A percentile compares a stretch with the other conserved stretches of the same genome.
phyloP scores from a whole-genome alignment of 2,797 vertebrate species.

The Capromys pilorides region DNA sequence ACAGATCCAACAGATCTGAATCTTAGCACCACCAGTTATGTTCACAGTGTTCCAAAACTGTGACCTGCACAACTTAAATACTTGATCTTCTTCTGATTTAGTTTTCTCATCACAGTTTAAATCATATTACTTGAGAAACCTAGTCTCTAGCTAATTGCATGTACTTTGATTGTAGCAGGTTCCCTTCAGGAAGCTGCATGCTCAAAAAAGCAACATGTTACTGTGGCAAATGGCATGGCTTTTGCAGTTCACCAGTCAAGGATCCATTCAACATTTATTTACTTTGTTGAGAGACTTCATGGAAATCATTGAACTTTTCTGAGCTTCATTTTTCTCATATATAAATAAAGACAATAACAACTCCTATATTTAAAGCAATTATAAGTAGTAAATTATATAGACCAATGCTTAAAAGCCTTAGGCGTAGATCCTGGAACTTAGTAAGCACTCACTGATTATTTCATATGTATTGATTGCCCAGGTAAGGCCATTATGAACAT shows the following conservation, averaged over 20 bases:
- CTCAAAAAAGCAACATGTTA: background rate
- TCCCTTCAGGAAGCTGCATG: background rate
- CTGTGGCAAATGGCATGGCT: background rate
- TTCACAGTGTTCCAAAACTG: background rate
- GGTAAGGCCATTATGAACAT: slow-evolving; percentile 6
- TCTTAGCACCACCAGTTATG: background rate
- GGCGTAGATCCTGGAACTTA: background rate
- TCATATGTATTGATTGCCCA: background rate
- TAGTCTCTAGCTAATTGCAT: background rate
- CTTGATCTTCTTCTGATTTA: background rate
- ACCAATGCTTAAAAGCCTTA: slow-evolving; percentile 4
- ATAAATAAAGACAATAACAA: background rate
- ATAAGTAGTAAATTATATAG: slow-evolving; percentile 19
- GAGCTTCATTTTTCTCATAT: slow-evolving; percentile 17
- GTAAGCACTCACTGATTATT: slow-evolving; percentile 16
- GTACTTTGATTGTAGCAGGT: background rate
- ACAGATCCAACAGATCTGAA: background rate
- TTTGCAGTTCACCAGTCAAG: background rate
- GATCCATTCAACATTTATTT: background rate
- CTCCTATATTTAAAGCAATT: background rate
- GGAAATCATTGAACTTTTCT: background rate
- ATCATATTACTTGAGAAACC: background rate
- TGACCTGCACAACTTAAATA: background rate
- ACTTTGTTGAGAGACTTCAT: background rate
- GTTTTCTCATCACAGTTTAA: slow-evolving; percentile 29